A percentile compares a stretch with the other conserved stretches of the same genome.
phyloP scores from a whole-genome alignment of 2,888 invertebrate genomes.

The Sminthurinus aureus region DNA sequence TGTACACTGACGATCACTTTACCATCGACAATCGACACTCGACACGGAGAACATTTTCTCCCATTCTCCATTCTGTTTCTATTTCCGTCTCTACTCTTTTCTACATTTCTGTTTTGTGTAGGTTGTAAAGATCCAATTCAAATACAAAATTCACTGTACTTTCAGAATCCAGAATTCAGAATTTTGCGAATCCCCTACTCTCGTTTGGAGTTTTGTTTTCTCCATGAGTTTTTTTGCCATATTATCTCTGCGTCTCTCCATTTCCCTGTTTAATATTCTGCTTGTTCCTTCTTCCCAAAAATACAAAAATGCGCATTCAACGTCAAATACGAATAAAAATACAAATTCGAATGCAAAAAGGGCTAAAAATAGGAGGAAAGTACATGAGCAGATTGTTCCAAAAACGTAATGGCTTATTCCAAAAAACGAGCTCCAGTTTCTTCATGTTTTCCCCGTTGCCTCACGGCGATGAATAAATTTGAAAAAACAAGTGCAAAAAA shows the following conservation, averaged over 20 bases:
- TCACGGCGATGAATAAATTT: neutral
- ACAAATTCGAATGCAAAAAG: neutral
- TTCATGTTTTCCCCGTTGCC: neutral
- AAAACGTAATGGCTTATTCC: neutral
- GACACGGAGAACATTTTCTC: too few relatives aligned
- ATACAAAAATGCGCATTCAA: neutral
- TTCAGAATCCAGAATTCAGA: too few relatives aligned
- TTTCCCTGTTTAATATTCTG: slow-evolving; percentile 10
- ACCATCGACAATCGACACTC: neutral
- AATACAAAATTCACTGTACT: too few relatives aligned
- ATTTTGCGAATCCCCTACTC: too few relatives aligned
- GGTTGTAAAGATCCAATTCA: too few relatives aligned
- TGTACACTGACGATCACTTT: neutral
- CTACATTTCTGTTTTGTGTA: too few relatives aligned
- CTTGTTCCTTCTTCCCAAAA: neutral
- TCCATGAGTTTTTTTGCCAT: neutral
- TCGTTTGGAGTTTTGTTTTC: too few relatives aligned
- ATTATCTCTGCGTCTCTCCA: neutral
- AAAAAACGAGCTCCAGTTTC: neutral
- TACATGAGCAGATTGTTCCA: neutral
- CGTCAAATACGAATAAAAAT: neutral
- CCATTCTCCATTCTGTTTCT: too few relatives aligned
- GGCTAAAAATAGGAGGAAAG: too few relatives aligned
- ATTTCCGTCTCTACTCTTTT: too few relatives aligned
- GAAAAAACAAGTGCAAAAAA: too few relatives aligned